Conservation (phyloP, 37 sponge, comb jelly and placozoan genomes). For the Crambe crambe region DNA sequence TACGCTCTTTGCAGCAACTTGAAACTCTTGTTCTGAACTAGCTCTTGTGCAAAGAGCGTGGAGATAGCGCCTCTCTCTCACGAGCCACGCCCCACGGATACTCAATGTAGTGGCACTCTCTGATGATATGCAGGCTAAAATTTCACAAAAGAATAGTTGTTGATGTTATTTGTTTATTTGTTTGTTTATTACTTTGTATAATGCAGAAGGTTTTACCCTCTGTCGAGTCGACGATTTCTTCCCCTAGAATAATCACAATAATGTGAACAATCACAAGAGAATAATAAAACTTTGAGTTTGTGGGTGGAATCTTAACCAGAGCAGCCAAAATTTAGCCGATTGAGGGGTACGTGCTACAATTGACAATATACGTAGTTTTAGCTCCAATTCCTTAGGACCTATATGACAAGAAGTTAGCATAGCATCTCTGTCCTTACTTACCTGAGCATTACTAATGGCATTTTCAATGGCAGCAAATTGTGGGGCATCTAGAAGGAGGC, state of each 20-base stretch:
- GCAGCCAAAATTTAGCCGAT: no score
- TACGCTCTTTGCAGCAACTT: no score
- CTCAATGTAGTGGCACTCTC: no score
- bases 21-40: no score
- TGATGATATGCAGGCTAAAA: slow-evolving; percentile 53
- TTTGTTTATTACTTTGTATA: slow-evolving; percentile 46
- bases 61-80: no score
- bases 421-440: not conserved
- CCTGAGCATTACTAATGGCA: slow-evolving; percentile 23
- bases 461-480: slow-evolving; percentile 67
- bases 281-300: not conserved
- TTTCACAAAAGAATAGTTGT: not conserved
- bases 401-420: not conserved
- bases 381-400: no score
- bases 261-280: not conserved
- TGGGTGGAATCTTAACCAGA: no score
- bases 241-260: not conserved
- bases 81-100: no score
- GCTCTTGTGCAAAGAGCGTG: no score
- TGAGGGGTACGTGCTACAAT: no score
- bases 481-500: slow-evolving; percentile 50
- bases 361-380: no score
- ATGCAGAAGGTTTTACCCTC: slow-evolving; percentile 48
- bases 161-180: no score
- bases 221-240: slow-evolving; percentile 22